Evolutionary conservation across 2,888 invertebrate species (phyloP).

Genomic region (Dichetophora obliterata): DNA sequence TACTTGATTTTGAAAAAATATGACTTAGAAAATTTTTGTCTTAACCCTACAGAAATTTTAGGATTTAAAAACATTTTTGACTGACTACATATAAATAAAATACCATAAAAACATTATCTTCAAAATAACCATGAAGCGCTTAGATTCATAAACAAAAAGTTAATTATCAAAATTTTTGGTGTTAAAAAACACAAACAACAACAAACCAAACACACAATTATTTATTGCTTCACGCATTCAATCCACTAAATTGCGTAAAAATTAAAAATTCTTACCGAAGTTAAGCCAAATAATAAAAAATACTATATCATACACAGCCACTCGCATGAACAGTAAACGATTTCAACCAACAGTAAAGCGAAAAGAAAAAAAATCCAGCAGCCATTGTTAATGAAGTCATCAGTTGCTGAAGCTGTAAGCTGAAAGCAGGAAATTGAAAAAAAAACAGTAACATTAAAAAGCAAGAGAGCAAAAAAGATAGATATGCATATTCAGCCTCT

Average conservation of each 20-base stretch:
- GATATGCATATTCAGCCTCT: not conserved
- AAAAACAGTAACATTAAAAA: not conserved
- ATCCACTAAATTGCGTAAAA: conserved; percentile 28
- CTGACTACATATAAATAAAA: not conserved
- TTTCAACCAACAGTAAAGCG: conserved; percentile 41
- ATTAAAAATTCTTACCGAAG: not conserved
- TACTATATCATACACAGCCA: conserved; percentile 32
- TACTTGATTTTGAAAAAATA: too few species aligned
- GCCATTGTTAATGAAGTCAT: conserved; percentile 40
- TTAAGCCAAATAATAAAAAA: conserved; percentile 20
- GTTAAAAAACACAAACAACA: conserved; percentile 51
- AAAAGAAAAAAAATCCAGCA: conserved; percentile 30
- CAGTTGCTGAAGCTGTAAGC: conserved; percentile 28
- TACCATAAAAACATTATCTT: not conserved
- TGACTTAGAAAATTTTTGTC: too few species aligned
- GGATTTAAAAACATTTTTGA: too few species aligned
- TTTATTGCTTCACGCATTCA: conserved; percentile 59
- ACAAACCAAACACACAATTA: conserved; percentile 50
- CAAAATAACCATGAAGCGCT: not conserved
- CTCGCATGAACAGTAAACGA: conserved; percentile 45
- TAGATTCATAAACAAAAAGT: conserved; percentile 52
- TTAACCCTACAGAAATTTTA: too few species aligned
- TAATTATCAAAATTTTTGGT: conserved; percentile 53
- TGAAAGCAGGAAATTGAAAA: conserved; percentile 9
- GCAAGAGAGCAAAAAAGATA: not conserved